phyloP scores from a whole-genome alignment of 2,113 vertebrate genomes.

The Sula dactylatra region DNA sequence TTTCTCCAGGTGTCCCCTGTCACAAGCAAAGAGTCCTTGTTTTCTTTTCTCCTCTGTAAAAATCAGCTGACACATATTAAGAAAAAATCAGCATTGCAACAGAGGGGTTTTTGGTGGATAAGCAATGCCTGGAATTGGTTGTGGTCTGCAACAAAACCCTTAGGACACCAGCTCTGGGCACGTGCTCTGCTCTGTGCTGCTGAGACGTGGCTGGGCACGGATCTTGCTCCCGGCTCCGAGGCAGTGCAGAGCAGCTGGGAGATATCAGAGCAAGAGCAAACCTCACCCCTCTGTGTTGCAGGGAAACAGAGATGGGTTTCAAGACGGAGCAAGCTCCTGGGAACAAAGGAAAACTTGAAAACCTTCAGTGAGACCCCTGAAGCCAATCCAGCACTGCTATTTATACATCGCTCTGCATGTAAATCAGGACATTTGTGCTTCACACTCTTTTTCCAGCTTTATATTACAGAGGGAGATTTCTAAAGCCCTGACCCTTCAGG shows the following conservation, averaged over 20 bases:
- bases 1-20: not conserved
- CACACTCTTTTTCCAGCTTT: not conserved
- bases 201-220: accelerated
- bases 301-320: not conserved
- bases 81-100: not conserved
- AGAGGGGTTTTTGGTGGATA: not conserved
- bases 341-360: not conserved
- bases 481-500: not conserved
- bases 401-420: accelerated
- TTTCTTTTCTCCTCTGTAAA: not conserved
- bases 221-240: not conserved
- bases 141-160: not conserved
- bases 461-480: not conserved
- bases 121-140: not conserved
- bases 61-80: not conserved
- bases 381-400: not conserved
- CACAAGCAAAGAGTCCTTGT: not conserved
- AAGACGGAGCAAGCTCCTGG: not conserved
- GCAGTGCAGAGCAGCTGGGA: not conserved
- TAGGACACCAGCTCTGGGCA: not conserved
- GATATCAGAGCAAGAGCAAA: not conserved
- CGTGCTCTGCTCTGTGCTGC: not conserved
- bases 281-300: not conserved
- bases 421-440: not conserved
- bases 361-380: not conserved